Percentiles rank a stretch among this genome's conserved stretches.
These are phyloP conservation scores for Drosophila bocki DNA, from an alignment of 1,140 invertebrate genomes.

Conservation along the genomic window DNA sequence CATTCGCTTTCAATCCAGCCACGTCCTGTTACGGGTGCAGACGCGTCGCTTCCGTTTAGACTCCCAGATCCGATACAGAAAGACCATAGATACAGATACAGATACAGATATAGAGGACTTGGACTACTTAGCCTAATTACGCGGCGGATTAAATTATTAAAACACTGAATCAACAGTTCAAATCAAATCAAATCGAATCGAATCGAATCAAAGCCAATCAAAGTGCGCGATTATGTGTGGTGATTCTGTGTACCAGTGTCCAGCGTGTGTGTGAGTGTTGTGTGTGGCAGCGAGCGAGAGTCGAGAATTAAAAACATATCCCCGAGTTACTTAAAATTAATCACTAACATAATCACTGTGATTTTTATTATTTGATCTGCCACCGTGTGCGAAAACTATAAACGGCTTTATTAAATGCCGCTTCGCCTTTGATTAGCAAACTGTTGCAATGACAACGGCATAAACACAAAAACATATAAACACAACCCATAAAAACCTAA, in stretches of 20 bases:
- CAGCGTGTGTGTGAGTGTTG: constrained; percentile 15
- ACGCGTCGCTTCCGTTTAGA: constrained; percentile 80
- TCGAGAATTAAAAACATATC: constrained; percentile 81
- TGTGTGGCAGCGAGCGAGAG: constrained; percentile 55
- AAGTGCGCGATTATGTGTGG: constrained; percentile 30
- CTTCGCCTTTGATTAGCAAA: constrained; percentile 44
- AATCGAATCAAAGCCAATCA: constrained; percentile 25
- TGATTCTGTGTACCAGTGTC: constrained; percentile 23
- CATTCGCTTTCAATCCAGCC: constrained; percentile 84
- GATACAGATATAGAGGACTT: constrained; percentile 40
- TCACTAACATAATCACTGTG: constrained; percentile 84
- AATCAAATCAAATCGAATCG: constrained; percentile 28
- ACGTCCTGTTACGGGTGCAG: constrained; percentile 84
- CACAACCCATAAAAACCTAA: constrained; percentile 43
- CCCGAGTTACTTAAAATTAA: constrained; percentile 83
- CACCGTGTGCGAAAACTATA: constrained; percentile 63
- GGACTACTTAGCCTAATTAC: constrained; percentile 84
- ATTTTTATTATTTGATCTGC: constrained; percentile 78
- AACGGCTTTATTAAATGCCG: constrained; percentile 51
- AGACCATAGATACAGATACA: constrained; percentile 38
- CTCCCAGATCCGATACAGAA: constrained; percentile 14
- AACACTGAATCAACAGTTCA: constrained; percentile 62
- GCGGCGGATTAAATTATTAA: constrained; percentile 85
- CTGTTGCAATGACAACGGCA: constrained; percentile 56
- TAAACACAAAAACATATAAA: constrained; percentile 43